Base-by-base conservation (phyloP, 2,797 vertebrate species). In the Microctenopoma lineatum region DNA sequence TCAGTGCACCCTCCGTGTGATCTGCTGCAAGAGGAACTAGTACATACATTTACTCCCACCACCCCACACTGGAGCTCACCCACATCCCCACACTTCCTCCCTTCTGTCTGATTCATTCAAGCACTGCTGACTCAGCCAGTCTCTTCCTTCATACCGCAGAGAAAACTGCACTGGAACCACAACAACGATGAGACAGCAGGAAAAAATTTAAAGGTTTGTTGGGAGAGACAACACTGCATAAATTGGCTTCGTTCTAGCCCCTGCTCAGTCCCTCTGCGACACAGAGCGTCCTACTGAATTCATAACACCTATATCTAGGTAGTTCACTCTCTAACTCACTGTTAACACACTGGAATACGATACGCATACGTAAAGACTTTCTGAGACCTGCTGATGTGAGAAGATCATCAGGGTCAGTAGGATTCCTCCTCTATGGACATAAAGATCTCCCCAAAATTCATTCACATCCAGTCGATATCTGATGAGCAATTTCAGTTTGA, bases 61-160 rank as follows among this genome's bases (percentile, higher is more conserved):
- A 32, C 29, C 29, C 32, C 16, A 8, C 63, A 47, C 66, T 27
- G 8, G 12, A 16, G 4, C 61, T 52, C 15, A 0, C 48, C 29
- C 70, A 51, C 42, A 26, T 52, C 45, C 70, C 13, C 61, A 27
- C 45, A 62, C 81, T 83, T 70, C 73, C 75, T 81, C 69, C 52
- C 56, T 52, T 60, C 38, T 36, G 52, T 3, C 66, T 50, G 67
- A 73, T 73, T 86, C 68, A 59, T 60, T 26, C 27, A 59, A 41
- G 68, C 48, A 45, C 9, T 60, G 87, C 89, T 79, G 87, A 91
- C 87, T 77, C 46, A 84, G 27, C n/a, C 7, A 7, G n/a, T 50
- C 36, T 5, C 34, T 39, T 36, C 34, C 60, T 14, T 29, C 41
- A 63, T 14, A 7, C 62, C 44, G 68, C 73, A 73, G 66, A 60